Conservation (phyloP, 2,888 invertebrate species). For the Phengaris arion region DNA sequence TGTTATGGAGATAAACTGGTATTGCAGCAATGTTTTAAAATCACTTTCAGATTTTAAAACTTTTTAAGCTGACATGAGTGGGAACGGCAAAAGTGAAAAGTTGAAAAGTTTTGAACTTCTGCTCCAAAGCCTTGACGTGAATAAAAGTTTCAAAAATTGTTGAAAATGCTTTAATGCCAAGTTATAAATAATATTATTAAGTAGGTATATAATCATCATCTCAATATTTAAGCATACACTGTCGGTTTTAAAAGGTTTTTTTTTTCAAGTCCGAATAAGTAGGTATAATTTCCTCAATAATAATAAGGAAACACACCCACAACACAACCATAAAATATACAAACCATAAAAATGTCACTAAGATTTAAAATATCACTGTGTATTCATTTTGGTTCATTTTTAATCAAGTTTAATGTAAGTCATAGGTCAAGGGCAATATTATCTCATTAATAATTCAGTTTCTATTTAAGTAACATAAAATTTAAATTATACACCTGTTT, state of each 20-base stretch:
- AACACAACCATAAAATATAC: constrained; percentile 2
- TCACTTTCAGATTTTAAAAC: neutral
- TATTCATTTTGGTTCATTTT: neutral
- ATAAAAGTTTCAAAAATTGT: constrained; percentile 2
- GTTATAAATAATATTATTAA: neutral
- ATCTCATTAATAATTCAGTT: constrained; percentile 24
- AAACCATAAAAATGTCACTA: constrained; percentile 1
- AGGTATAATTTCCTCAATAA: neutral
- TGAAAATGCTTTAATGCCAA: neutral
- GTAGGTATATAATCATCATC: too few species aligned
- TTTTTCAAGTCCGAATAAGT: neutral
- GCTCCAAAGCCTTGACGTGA: neutral
- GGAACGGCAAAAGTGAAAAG: constrained; percentile 18
- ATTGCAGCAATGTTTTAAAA: neutral
- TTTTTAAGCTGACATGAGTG: constrained; percentile 12
- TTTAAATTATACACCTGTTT: neutral
- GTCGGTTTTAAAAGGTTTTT: neutral
- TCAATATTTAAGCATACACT: too few species aligned
- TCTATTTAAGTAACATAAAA: constrained; percentile 1
- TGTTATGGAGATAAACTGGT: constrained; percentile 18
- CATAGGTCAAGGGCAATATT: constrained; percentile 9
- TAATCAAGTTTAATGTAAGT: constrained; percentile 8
- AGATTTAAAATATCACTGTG: neutral
- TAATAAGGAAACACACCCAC: neutral
- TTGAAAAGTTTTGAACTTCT: neutral